Evolutionary conservation across 2,113 vertebrate species (phyloP), one percentile per base, ranked within the genome.

Genomic region (Pseudolaguvia tuberculata): DNA sequence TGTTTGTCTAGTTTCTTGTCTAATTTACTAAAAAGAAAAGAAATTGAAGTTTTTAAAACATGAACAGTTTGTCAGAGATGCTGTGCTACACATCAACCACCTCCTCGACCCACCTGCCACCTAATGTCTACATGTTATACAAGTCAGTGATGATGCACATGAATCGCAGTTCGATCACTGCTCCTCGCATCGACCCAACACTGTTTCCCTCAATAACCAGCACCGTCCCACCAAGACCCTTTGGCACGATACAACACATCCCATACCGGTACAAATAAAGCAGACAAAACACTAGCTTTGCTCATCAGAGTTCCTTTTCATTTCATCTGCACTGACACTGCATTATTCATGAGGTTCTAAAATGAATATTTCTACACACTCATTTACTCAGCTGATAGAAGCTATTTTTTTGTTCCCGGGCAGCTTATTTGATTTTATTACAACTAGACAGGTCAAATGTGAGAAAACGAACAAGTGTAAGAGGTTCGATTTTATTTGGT

Each of bases 181-280:
- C 71, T 67, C 42, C 52, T 67, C 31, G 56, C 70, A 72, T 82
- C 45, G 72, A 80, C 72, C 72, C 47, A 69, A 74, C 61, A 23
- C 52, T 29, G 69, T 58, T 69, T 51, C 65, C 70, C 29, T 73
- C 78, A 61, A 78, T 77, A 78, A 72, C 23, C 72, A 62, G 67
- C 65, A 10, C 68, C 35, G 76, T 81, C 75, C 75, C 61, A 58
- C 63, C 45, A 45, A 71, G 66, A 70, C 71, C 58, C 72, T 72
- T 78, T 52, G 39, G 61, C 65, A 59, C 35, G 72, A 57, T 59
- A 50, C 72, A 79, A 42, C 78, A 65, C 72, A 31, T 75, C 57
- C n/a, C 27, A 18, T 29, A 77, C 65, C 27, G 23, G 67, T 78
- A 72, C 81, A 80, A 83, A 83, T 70, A 57, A 80, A 59, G 70